Evolutionary conservation across 2,888 invertebrate genomes (phyloP), one percentile per base, ranked within the genome.

Genomic region (Lathronympha strigana): DNA sequence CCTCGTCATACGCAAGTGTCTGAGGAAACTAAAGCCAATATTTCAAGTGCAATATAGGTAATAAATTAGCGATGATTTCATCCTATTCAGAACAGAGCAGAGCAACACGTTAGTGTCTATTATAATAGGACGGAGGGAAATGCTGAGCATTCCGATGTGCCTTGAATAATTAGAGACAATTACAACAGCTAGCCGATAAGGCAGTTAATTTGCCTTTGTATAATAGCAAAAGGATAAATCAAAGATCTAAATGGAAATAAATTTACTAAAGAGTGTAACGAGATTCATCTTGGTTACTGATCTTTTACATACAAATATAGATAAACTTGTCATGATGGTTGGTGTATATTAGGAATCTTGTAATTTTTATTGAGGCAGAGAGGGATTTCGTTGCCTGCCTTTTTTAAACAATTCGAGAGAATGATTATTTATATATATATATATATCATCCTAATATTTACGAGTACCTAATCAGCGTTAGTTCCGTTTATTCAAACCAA

Each of bases 31-130:
- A 17, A 45, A 19, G 19, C 4, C 4, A 45, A 31, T 40, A 40
- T 54, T 57, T 15, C 13, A 45, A 31, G 43, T 45, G 57, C 57
- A 57, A 21, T 57, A 43, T 45, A 21, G 50, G 66, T 64, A 73
- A 72, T 71, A 67, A 74, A 76, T 75, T 77, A 74, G 73, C 69
- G 74, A 71, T 79, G 79, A 79, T 75, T 76, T 79, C 78, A 79
- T 50, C 23, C 47, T 15, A 47, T 51, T 23, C 28, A 43, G 45
- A 31, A 45, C 53, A 9, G 33, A 17, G 11, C 23, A 47, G 63
- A 17, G 36, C 40, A 17, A 33, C 38, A 31, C 33, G 57, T 8
- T 63, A 21, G 47, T 31, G 49, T 28, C 38, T 38, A 45, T 57
- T 36, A 49, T 49, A 63, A 38, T 40, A 51, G 45, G 25, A 45